Evolutionary conservation across 2,113 vertebrate genomes (phyloP).

Genomic region (Gracilinanus agilis): DNA sequence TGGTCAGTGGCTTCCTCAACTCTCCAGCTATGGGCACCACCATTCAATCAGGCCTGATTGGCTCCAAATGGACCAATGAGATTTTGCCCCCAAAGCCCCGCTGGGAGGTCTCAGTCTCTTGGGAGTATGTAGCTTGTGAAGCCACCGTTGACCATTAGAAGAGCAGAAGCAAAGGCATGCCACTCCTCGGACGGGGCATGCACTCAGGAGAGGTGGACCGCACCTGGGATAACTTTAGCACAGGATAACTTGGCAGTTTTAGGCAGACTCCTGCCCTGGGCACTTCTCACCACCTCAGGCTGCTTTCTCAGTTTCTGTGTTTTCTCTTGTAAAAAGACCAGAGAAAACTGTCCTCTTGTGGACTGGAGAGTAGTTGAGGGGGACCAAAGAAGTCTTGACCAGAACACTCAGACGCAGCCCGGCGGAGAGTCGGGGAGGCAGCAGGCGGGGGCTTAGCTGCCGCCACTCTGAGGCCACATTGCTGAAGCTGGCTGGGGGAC

Average conservation of each 20-base stretch:
- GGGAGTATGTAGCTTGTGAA: too few relatives aligned
- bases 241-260: not conserved
- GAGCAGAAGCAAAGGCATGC: not conserved
- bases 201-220: too few relatives aligned
- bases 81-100: not conserved
- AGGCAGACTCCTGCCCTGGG: not conserved
- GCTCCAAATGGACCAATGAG: not conserved
- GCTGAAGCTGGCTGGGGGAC: not conserved
- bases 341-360: not conserved
- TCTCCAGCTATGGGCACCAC: not conserved
- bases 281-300: not conserved
- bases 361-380: not conserved
- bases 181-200: not conserved
- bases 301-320: not conserved
- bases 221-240: not conserved
- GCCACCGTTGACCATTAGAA: not conserved
- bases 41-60: not conserved
- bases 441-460: not conserved
- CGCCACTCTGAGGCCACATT: too few relatives aligned
- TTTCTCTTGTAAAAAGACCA: not conserved
- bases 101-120: not conserved
- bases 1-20: not conserved
- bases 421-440: not conserved
- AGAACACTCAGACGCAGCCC: not conserved
- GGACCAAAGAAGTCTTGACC: not conserved